A percentile compares a stretch with the other conserved stretches of the same genome.
phyloP scores from a whole-genome alignment of 2,888 invertebrate species.

The Oscheius sp. region DNA sequence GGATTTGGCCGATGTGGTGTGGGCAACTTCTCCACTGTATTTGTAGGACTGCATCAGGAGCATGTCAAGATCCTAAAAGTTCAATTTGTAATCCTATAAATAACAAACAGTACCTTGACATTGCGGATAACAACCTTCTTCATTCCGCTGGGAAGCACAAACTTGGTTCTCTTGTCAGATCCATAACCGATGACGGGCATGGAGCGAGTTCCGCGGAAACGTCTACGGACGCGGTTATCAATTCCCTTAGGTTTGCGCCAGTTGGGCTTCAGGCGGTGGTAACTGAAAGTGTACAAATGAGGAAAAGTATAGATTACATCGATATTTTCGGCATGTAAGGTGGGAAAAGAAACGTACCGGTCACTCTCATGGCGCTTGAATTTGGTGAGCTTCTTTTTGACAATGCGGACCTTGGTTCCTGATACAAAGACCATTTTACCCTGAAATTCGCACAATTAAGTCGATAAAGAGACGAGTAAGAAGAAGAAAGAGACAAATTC shows the following conservation, averaged over 20 bases:
- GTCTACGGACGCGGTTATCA: conserved; percentile 97
- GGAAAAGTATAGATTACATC: no score
- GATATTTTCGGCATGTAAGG: background rate
- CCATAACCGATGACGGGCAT: conserved; percentile 99
- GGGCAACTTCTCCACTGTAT: conserved; percentile 97
- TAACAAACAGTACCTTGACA: conserved; percentile 78
- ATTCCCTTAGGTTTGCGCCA: conserved; percentile 99
- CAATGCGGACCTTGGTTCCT: conserved; percentile 85
- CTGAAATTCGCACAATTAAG: conserved; percentile 30
- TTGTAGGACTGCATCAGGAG: conserved; percentile 98
- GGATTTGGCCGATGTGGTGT: conserved; percentile 96
- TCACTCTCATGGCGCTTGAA: conserved; percentile 99
- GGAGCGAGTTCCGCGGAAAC: conserved; percentile 97
- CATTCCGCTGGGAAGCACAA: conserved; percentile 97
- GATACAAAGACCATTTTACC: conserved; percentile 72
- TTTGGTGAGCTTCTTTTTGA: conserved; percentile 97
- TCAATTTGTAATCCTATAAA: background rate
- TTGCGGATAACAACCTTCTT: conserved; percentile 93
- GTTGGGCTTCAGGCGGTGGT: conserved; percentile 76
- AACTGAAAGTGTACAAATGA: conserved; percentile 45
- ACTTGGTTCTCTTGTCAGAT: conserved; percentile 90
- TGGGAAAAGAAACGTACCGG: conserved; percentile 79
- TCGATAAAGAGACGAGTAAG: background rate
- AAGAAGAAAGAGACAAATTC: background rate
- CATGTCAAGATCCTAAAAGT: conserved; percentile 88